These are phyloP conservation scores for Drosophila macrospina DNA, from an alignment of 2,888 invertebrate genomes.

Conservation along the genomic window DNA sequence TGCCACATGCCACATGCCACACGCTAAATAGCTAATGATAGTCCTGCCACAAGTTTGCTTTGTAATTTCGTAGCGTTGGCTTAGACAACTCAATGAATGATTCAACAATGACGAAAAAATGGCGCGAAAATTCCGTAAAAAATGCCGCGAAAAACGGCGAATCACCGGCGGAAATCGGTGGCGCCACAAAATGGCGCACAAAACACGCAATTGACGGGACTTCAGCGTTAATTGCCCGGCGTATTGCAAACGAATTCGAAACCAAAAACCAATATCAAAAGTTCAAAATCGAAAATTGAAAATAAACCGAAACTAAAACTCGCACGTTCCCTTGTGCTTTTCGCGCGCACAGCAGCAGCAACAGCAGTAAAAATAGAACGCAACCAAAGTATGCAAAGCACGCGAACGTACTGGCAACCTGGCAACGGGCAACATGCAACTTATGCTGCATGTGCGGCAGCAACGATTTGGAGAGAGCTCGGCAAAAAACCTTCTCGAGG, in stretches of 20 bases:
- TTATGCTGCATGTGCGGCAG: constrained; percentile 47
- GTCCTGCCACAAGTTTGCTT: constrained; percentile 68
- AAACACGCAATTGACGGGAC: constrained; percentile 38
- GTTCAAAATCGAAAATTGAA: constrained; percentile 18
- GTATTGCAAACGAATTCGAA: constrained; percentile 17
- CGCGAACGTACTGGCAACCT: constrained; percentile 83
- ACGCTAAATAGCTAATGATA: constrained; percentile 36
- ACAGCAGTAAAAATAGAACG: constrained; percentile 69
- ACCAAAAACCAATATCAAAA: constrained; percentile 25
- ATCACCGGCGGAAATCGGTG: constrained; percentile 48
- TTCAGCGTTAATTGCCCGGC: constrained; percentile 43
- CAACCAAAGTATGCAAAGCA: constrained; percentile 84
- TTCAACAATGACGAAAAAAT: constrained; percentile 40
- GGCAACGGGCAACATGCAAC: constrained; percentile 59
- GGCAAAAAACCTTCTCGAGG: constrained; percentile 72
- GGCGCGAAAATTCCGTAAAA: constrained; percentile 55
- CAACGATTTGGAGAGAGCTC: constrained; percentile 61
- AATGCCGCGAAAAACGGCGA: constrained; percentile 42
- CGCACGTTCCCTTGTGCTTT: constrained; percentile 17
- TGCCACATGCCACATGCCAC: constrained; percentile 25
- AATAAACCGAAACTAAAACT: constrained; percentile 26
- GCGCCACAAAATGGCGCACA: constrained; percentile 39
- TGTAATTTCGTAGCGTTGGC: constrained; percentile 63
- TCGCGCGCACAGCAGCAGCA: constrained; percentile 47
- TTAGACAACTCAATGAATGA: constrained; percentile 18